Base-by-base conservation (phyloP, 2,113 vertebrate genomes). In the Lutjanus erythropterus region DNA sequence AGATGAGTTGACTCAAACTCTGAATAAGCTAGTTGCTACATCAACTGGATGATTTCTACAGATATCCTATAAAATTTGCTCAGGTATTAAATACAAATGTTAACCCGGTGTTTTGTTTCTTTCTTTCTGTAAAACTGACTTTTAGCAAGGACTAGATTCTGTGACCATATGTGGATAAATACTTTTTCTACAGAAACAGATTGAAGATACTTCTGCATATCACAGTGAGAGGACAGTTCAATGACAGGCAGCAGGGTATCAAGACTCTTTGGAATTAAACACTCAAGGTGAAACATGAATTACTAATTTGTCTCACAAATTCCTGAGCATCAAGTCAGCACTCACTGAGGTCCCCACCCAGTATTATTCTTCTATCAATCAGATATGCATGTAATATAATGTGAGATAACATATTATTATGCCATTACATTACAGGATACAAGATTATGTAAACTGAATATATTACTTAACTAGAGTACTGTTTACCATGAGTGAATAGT, bases 261-360 rank as follows among this genome's bases (percentile, higher is more conserved):
- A 31, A 61, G 60, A 41, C 23, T 67, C 33, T 86, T 79, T 79
- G 81, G 75, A 46, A 37, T 21, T 14, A 75, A 31, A 21, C 64
- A 23, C 64, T 86, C 25, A 78, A 53, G 9, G 21, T 84, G 72
- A 82, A 78, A 56, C 6, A 56, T 5, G 16, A 39, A 70, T 59
- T 25, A 69, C 9, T 12, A 35, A 75, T 15, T 35, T 70, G 33
- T 47, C 72, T 41, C 47, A 62, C 49, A 49, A 64, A 55, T 78
- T 37, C 74, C 80, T 86, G 77, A 84, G 76, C 35, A 47, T 62
- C 25, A 77, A 66, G n/a, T 73, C 23, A 35, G 31, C 49, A 75
- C 16, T 61, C 21, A 58, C 6, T 56, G 18, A 41, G 15, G 27
- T 61, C 3, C 35, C 67, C 6, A 39, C 2, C 71, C 39, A 39